Percentiles rank a stretch among this genome's conserved stretches.
Evolutionary conservation across 2,113 vertebrate genomes (phyloP).

Genomic region (Falco punctatus): DNA sequence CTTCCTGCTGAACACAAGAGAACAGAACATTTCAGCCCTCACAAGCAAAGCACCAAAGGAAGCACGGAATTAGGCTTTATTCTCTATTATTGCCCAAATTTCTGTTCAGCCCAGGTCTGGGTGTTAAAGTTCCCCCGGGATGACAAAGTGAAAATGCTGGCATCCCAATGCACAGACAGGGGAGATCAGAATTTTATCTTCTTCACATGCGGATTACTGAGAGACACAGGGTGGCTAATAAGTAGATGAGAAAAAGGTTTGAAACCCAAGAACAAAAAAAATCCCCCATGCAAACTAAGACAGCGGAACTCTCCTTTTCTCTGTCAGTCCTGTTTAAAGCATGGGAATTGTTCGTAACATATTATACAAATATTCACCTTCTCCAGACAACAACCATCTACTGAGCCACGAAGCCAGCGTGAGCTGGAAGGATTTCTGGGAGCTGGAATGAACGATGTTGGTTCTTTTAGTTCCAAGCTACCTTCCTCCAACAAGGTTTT

Average conservation of each 20-base stretch:
- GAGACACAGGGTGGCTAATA: background rate
- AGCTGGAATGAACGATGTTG: background rate
- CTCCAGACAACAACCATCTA: background rate
- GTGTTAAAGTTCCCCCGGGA: background rate
- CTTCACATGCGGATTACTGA: background rate
- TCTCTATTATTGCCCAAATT: background rate
- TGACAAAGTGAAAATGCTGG: background rate
- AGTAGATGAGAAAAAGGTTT: background rate
- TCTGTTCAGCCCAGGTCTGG: background rate
- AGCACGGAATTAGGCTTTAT: background rate
- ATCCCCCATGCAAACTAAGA: background rate
- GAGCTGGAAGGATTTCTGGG: slow-evolving; percentile 5
- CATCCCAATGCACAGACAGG: background rate
- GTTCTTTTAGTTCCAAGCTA: slow-evolving; percentile 7
- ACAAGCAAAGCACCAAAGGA: background rate
- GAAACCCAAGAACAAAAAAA: background rate
- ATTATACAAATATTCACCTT: background rate
- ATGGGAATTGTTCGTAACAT: background rate
- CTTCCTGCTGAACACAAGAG: background rate
- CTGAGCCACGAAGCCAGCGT: background rate
- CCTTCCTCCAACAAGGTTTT: slow-evolving; percentile 33
- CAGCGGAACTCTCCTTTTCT: background rate
- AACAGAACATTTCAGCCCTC: background rate
- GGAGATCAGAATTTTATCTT: background rate
- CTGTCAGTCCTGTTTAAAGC: background rate